A percentile compares a stretch with the other conserved stretches of the same genome.
Evolutionary conservation across 2,888 invertebrate genomes (phyloP).

Genomic region (Disparrhopalites patrizii): DNA sequence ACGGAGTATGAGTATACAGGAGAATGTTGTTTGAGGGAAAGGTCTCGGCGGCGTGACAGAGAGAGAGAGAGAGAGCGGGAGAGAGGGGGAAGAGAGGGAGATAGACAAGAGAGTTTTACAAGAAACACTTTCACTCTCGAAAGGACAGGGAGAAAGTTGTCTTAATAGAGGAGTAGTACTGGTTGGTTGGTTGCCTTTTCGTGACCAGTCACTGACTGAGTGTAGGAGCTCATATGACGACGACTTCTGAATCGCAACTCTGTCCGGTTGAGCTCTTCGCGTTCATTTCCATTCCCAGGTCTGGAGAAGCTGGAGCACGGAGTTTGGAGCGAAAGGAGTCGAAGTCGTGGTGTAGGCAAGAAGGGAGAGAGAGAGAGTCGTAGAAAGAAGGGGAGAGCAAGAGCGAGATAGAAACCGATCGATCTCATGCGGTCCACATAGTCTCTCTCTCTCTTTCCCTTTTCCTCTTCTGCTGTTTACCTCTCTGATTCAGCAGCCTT

Average conservation of each 20-base stretch:
- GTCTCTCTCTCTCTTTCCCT: conserved; percentile 1
- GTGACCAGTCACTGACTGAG: no score
- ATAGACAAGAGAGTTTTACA: no score
- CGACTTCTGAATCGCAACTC: conserved; percentile 26
- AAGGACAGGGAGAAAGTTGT: no score
- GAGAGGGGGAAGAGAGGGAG: no score
- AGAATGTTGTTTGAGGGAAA: no score
- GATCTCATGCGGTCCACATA: conserved; percentile 24
- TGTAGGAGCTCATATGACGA: conserved; percentile 14
- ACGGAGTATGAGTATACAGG: no score
- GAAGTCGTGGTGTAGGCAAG: neutral
- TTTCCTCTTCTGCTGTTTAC: neutral
- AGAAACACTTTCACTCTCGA: neutral
- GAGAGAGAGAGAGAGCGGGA: neutral
- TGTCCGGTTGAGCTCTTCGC: conserved; percentile 17
- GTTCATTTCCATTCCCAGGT: conserved; percentile 19
- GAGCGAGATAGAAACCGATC: conserved; percentile 23
- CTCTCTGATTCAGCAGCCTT: neutral
- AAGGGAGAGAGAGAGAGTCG: no score
- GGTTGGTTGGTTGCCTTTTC: no score
- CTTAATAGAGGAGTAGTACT: no score
- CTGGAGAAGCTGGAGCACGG: conserved; percentile 11
- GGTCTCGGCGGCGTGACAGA: neutral
- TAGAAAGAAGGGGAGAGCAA: conserved; percentile 12
- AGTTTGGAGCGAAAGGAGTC: neutral